Evolutionary conservation across 1,140 invertebrate genomes (phyloP), one percentile per base, ranked within the genome.

Genomic region (Chymomyza costata): DNA sequence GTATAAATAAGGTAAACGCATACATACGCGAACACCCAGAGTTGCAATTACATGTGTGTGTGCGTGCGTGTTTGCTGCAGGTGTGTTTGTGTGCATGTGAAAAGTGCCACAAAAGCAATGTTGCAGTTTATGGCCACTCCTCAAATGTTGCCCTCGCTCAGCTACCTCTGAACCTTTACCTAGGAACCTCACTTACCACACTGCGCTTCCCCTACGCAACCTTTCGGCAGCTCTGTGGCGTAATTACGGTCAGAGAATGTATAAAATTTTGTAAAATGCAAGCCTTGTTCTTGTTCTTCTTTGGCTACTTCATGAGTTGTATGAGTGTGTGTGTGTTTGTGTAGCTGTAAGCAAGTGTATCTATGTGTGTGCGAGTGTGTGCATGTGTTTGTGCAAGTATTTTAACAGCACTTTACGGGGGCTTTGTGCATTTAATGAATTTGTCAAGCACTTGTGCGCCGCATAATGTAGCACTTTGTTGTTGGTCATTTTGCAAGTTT

Each of bases 401-500:
- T 31, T 25, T 46, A 21, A 25, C 35, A 56, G 62, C 71, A 78
- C 53, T 76, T 64, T 65, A 45, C 52, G 64, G 5, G 5, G 48
- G 73, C 65, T 69, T 76, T 74, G 69, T 76, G 70, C 70, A 54
- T 52, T 76, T 57, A 57, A 67, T 71, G 67, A 78, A 78, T 80
- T 78, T 80, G 73, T 80, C 59, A 67, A 73, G 73, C 73, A 55
- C 63, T 65, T 61, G 65, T 65, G 52, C 60, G 54, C 39, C 50
- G 51, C 40, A 65, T 65, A 65, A 65, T 65, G 55, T 51, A 41
- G 49, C 51, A 65, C 58, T 63, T 65, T 65, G 11, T 40, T 61
- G 40, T 50, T 39, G 35, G 21, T 39, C 19, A 10, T 50, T 35
- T 28, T 39, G 18, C 11, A 14, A 6, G 10, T 28, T 28, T 28